phyloP scores from a whole-genome alignment of 2,797 vertebrate genomes.

The Loris lydekkerianus region DNA sequence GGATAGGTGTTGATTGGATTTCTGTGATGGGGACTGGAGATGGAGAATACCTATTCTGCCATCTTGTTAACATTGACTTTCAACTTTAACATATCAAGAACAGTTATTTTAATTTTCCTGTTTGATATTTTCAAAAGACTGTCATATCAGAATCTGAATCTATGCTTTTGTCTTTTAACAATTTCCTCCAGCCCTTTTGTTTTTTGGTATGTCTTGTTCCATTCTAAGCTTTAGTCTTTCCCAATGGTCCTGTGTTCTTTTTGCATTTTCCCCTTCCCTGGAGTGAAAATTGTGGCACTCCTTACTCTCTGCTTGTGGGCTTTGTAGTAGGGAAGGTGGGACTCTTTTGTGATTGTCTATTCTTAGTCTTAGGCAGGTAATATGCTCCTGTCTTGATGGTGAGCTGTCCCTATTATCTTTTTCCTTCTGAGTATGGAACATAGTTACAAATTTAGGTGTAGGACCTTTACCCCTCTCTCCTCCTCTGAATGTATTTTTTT shows the following conservation, averaged over 20 bases:
- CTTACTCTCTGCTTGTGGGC: neutral
- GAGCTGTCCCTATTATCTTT: neutral
- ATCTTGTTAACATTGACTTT: neutral
- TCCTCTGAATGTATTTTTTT: neutral
- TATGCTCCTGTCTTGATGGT: neutral
- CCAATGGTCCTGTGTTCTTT: neutral
- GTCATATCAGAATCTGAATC: neutral
- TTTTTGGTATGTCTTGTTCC: neutral
- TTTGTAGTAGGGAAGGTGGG: neutral
- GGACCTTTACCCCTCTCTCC: neutral
- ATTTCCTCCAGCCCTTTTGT: neutral
- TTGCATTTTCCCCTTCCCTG: neutral
- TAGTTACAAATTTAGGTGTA: neutral
- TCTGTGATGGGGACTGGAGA: neutral
- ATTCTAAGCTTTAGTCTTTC: neutral
- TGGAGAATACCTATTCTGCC: neutral
- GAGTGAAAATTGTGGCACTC: neutral
- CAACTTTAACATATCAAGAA: neutral
- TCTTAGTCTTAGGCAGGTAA: neutral
- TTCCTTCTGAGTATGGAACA: neutral
- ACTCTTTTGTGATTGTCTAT: neutral
- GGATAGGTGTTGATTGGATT: neutral
- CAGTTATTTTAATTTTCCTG: neutral
- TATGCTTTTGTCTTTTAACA: neutral
- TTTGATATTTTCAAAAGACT: neutral